Evolutionary conservation across 2,888 invertebrate species (phyloP).

Genomic region (Acanthopleura granulata): DNA sequence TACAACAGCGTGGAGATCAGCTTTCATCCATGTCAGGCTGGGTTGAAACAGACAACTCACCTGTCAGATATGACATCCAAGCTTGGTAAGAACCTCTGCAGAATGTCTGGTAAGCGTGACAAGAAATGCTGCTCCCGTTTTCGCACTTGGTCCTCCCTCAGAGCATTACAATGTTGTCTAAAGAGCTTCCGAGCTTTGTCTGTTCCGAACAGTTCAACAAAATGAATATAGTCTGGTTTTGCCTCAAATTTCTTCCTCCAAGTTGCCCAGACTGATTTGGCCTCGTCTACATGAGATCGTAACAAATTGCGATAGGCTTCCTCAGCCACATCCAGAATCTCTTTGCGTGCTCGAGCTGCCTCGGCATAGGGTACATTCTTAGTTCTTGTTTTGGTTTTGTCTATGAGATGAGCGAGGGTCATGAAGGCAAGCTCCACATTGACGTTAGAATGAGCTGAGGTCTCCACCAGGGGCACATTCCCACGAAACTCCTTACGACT

Average conservation of each 20-base stretch:
- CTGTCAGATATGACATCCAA: slow-evolving; percentile 78
- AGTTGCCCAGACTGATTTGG: slow-evolving; percentile 77
- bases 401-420: slow-evolving; percentile 90
- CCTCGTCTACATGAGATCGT: slow-evolving; percentile 82
- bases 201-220: slow-evolving; percentile 89
- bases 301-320: slow-evolving; percentile 92
- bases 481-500: slow-evolving; percentile 89
- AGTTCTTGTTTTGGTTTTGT: slow-evolving; percentile 82
- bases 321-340: slow-evolving; percentile 89
- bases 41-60: slow-evolving; percentile 67
- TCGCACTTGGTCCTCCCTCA: slow-evolving; percentile 85
- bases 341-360: slow-evolving; percentile 87
- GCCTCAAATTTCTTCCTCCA: slow-evolving; percentile 86
- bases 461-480: slow-evolving; percentile 88
- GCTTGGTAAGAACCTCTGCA: slow-evolving; percentile 85
- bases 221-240: slow-evolving; percentile 88
- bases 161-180: slow-evolving; percentile 82
- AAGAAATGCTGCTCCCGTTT: slow-evolving; percentile 83
- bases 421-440: slow-evolving; percentile 92
- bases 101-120: slow-evolving; percentile 81
- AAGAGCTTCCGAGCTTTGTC: slow-evolving; percentile 86
- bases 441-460: slow-evolving; percentile 95
- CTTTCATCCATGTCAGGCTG: too few relatives aligned
- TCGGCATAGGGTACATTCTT: slow-evolving; percentile 80
- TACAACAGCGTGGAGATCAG: too few relatives aligned